Conservation (phyloP, 2,797 vertebrate species). For the Catamblyrhynchus diadema region DNA sequence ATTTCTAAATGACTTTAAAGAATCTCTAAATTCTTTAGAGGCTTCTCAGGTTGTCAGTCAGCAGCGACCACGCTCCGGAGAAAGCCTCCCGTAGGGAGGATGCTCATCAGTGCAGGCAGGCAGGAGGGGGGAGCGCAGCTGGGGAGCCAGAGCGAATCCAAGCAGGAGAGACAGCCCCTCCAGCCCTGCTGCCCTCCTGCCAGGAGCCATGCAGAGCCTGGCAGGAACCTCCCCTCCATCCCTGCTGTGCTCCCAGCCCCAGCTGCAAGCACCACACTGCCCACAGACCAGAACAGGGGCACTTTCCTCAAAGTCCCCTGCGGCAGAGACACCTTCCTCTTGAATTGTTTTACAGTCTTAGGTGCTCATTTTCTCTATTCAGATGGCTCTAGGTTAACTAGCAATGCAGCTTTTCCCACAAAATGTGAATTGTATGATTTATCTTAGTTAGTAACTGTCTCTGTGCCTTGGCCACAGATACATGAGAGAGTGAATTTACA, state of each 20-base stretch:
- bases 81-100: slow-evolving; percentile 19
- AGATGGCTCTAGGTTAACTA: neutral
- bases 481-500: neutral
- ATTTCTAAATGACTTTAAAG: neutral
- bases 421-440: neutral
- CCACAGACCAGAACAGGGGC: fast-evolving
- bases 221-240: neutral
- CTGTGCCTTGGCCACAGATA: neutral
- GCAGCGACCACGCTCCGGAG: neutral
- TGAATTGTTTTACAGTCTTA: neutral
- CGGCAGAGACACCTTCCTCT: neutral
- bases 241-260: fast-evolving
- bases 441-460: neutral
- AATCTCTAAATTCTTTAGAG: slow-evolving; percentile 18
- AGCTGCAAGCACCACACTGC: neutral
- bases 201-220: neutral
- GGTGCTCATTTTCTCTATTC: neutral
- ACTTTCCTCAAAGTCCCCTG: neutral
- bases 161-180: neutral
- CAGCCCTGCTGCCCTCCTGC: neutral
- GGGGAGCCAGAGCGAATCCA: neutral
- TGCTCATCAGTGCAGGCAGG: slow-evolving; percentile 19
- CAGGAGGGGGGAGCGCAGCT: neutral
- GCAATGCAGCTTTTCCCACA: neutral
- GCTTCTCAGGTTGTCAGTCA: slow-evolving; percentile 25